Conservation (phyloP, 2,888 invertebrate species). For the Tryphoninae sp. region DNA sequence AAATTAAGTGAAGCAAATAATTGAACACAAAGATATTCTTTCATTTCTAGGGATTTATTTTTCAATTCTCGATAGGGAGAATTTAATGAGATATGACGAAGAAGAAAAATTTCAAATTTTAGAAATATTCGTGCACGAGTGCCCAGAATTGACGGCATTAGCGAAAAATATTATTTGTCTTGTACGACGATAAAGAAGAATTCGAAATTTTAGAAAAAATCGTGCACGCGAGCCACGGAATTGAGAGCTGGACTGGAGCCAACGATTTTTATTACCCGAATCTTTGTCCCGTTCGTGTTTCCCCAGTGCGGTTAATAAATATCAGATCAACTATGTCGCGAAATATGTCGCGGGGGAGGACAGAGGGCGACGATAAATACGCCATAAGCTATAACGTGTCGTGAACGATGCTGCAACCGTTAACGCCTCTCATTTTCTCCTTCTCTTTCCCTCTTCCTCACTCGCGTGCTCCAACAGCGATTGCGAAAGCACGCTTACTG, state of each 20-base stretch:
- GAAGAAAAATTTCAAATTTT: conserved; percentile 31
- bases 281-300: conserved; percentile 50
- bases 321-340: conserved; percentile 48
- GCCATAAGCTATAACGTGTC: conserved; percentile 39
- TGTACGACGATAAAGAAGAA: conserved; percentile 24
- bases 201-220: conserved; percentile 15
- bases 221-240: conserved; percentile 4
- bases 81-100: not conserved
- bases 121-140: conserved; percentile 7
- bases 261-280: conserved; percentile 62
- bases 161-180: no score
- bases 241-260: conserved; percentile 59
- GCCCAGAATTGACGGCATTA: conserved; percentile 14
- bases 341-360: conserved; percentile 14
- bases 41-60: not conserved
- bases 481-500: conserved; percentile 42
- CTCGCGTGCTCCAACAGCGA: conserved; percentile 17
- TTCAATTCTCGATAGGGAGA: not conserved
- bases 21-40: no score
- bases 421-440: not conserved
- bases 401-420: conserved; percentile 54
- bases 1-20: no score
- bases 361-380: conserved; percentile 57
- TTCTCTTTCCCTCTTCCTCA: not conserved
- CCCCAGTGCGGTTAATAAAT: conserved; percentile 60